A percentile compares a stretch with the other conserved stretches of the same genome.
These are phyloP conservation scores for Phodopus roborovskii DNA, from an alignment of 2,113 vertebrate species.

Conservation along the genomic window DNA sequence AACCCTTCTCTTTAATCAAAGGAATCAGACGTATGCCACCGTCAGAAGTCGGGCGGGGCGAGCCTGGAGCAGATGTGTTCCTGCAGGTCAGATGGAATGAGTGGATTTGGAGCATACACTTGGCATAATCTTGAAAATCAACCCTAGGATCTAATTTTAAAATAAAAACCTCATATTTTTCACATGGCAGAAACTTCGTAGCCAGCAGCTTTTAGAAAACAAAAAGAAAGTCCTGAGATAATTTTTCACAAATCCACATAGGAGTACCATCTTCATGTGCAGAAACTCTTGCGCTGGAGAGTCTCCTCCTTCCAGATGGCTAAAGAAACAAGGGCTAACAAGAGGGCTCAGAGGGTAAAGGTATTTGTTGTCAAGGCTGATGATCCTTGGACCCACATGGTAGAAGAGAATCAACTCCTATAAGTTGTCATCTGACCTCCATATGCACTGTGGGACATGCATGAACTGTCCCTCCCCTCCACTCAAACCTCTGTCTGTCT, in stretches of 20 bases:
- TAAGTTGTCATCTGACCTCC: neutral
- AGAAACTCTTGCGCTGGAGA: conserved; percentile 54
- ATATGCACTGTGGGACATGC: neutral
- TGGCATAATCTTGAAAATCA: conserved; percentile 83
- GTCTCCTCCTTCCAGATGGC: conserved; percentile 16
- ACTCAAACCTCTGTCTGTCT: neutral
- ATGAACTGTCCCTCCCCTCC: neutral
- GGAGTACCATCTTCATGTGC: conserved; percentile 34
- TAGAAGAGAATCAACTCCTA: neutral
- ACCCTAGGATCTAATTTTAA: conserved; percentile 81
- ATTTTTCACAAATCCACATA: conserved; percentile 21
- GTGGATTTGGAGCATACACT: conserved; percentile 83
- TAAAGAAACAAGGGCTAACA: neutral
- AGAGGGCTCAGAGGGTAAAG: neutral
- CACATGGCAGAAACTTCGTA: conserved; percentile 26
- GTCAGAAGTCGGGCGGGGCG: conserved; percentile 83
- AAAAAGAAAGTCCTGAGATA: conserved; percentile 18
- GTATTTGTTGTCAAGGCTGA: neutral
- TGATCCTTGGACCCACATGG: neutral
- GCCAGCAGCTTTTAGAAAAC: conserved; percentile 53
- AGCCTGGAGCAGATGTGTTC: conserved; percentile 86
- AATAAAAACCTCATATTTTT: conserved; percentile 71
- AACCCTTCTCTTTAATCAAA: conserved; percentile 90
- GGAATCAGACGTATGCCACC: conserved; percentile 85
- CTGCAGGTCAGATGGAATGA: conserved; percentile 89